These are phyloP conservation scores for Thereva unica DNA, from an alignment of 2,888 invertebrate genomes.

Conservation along the genomic window DNA sequence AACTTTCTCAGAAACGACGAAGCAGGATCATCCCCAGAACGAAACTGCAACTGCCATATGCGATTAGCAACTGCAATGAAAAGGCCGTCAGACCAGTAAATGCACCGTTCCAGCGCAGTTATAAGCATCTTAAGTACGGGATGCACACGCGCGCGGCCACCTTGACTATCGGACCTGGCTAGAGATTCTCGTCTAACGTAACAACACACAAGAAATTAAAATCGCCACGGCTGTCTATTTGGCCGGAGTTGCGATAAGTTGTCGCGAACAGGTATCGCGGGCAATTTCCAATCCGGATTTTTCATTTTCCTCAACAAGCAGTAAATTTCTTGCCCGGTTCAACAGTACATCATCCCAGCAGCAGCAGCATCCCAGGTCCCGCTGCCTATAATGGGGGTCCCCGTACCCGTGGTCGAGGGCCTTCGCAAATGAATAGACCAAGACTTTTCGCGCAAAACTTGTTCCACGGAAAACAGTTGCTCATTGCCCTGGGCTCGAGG, in stretches of 20 bases:
- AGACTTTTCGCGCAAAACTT: slow-evolving; percentile 37
- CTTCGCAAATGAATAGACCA: slow-evolving; percentile 28
- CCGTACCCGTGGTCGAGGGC: slow-evolving; percentile 25
- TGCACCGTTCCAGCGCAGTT: no score
- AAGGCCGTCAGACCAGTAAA: slow-evolving; percentile 23
- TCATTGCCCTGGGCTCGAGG: slow-evolving; percentile 39
- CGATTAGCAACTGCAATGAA: slow-evolving; percentile 13
- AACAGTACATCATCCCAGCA: slow-evolving; percentile 20
- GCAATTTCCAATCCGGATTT: slow-evolving; percentile 35
- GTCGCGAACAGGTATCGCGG: slow-evolving; percentile 32
- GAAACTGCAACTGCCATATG: not conserved
- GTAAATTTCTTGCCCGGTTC: slow-evolving; percentile 34
- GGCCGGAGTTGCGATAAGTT: slow-evolving; percentile 21
- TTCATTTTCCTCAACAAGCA: slow-evolving; percentile 34
- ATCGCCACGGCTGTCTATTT: slow-evolving; percentile 19
- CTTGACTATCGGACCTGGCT: slow-evolving; percentile 11
- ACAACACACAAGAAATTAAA: slow-evolving; percentile 19
- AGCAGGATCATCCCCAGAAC: slow-evolving; percentile 25
- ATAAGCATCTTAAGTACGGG: no score
- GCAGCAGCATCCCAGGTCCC: slow-evolving; percentile 15
- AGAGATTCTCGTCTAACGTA: slow-evolving; percentile 1
- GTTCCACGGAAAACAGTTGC: slow-evolving; percentile 38
- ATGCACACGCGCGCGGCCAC: slow-evolving; percentile 3
- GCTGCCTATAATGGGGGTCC: slow-evolving; percentile 21
- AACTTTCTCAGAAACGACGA: slow-evolving; percentile 18